Conservation (phyloP, 2,888 invertebrate genomes). For the Beris morrisii region DNA sequence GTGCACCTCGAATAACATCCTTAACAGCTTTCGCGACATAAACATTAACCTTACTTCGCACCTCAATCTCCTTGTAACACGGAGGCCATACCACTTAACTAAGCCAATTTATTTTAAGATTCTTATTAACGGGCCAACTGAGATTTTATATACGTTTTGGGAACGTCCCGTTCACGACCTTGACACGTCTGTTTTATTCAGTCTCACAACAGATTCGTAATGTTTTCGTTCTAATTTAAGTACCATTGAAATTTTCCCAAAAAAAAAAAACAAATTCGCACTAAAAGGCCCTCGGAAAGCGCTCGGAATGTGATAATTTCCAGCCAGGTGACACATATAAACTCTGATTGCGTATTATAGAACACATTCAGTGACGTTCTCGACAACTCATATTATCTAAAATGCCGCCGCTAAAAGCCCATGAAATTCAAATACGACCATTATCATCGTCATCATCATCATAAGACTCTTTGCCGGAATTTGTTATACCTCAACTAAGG, state of each 20-base stretch:
- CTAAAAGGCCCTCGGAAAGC: neutral
- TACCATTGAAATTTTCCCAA: too few species aligned
- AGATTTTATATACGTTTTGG: slow-evolving; percentile 23
- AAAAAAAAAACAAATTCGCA: too few species aligned
- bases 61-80: slow-evolving; percentile 1
- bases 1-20: too few species aligned
- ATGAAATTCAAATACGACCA: slow-evolving; percentile 40
- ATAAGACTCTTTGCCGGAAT: slow-evolving; percentile 10
- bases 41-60: neutral
- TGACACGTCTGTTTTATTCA: too few species aligned
- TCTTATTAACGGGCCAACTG: slow-evolving; percentile 22
- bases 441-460: slow-evolving; percentile 37
- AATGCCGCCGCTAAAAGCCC: slow-evolving; percentile 36
- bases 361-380: too few species aligned
- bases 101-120: slow-evolving; percentile 17
- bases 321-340: neutral
- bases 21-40: neutral
- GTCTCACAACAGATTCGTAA: too few species aligned
- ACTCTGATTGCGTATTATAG: slow-evolving; percentile 11
- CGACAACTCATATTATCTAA: slow-evolving; percentile 10
- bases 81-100: slow-evolving; percentile 1
- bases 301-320: slow-evolving; percentile 15
- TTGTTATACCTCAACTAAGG: neutral
- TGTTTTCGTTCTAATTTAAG: too few species aligned
- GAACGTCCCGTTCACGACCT: slow-evolving; percentile 1